Evolutionary conservation across 2,797 vertebrate genomes (phyloP).

Genomic region (Falco berigora): DNA sequence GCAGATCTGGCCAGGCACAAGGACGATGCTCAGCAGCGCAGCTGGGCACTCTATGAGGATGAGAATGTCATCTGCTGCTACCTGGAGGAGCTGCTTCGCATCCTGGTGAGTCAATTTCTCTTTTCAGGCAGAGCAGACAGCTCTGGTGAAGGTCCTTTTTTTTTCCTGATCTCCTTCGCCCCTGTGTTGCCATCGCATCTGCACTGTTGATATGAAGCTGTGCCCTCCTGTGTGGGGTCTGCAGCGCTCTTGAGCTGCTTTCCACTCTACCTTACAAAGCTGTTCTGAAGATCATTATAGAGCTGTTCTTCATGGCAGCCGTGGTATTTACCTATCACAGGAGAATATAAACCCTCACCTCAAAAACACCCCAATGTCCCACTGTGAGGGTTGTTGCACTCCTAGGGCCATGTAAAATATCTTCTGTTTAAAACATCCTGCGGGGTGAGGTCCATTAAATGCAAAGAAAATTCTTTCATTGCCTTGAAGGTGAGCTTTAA

Average conservation of each 20-base stretch:
- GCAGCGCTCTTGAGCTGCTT: not conserved
- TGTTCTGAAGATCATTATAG: not conserved
- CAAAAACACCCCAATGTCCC: not conserved
- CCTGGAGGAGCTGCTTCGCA: slow-evolving; percentile 93
- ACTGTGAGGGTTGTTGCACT: not conserved
- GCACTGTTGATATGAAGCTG: not conserved
- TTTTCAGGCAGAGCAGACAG: not conserved
- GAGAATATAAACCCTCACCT: not conserved
- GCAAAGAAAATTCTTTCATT: not conserved
- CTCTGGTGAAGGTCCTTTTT: not conserved
- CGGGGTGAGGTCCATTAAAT: not conserved
- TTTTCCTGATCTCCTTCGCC: not conserved
- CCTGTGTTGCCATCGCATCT: not conserved
- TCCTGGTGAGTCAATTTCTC: slow-evolving; percentile 79
- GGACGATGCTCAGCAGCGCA: slow-evolving; percentile 94
- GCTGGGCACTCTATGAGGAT: slow-evolving; percentile 96
- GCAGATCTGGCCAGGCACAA: slow-evolving; percentile 87
- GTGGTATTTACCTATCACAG: not conserved
- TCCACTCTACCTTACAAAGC: not conserved
- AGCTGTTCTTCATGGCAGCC: not conserved
- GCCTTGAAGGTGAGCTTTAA: not conserved
- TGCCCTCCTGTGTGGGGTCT: not conserved
- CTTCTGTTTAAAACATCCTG: not conserved
- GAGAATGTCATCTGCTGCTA: slow-evolving; percentile 92
- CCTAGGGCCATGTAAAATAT: not conserved